These are phyloP conservation scores for Strigamia transsilvanica DNA, from an alignment of 2,888 invertebrate genomes.

Conservation along the genomic window DNA sequence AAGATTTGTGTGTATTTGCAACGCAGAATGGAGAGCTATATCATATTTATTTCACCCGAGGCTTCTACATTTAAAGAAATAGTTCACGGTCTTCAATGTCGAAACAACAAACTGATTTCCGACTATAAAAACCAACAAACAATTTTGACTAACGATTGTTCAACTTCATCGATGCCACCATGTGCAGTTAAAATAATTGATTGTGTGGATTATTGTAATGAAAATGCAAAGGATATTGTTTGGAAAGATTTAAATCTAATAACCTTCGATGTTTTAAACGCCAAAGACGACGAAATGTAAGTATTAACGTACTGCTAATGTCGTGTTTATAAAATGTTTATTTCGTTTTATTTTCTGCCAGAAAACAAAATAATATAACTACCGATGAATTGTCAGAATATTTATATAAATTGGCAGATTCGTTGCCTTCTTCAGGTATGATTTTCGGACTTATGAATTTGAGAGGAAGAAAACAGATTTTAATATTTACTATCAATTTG, in stretches of 20 bases:
- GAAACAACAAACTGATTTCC: background rate
- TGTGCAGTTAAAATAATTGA: conserved; percentile 17
- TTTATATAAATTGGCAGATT: background rate
- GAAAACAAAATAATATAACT: background rate
- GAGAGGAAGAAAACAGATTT: too few species aligned
- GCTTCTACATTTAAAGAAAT: conserved; percentile 2
- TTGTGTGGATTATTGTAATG: background rate
- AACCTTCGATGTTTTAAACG: background rate
- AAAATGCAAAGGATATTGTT: background rate
- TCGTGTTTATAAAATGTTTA: background rate
- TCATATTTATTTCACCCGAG: background rate
- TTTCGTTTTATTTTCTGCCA: background rate
- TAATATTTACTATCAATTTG: too few species aligned
- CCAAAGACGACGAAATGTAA: background rate
- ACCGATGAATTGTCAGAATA: background rate
- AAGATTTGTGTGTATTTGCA: background rate
- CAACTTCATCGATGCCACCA: background rate
- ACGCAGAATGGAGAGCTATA: background rate
- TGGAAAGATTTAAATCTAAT: background rate
- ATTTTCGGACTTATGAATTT: background rate
- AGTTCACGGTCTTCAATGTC: background rate
- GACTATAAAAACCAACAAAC: conserved; percentile 1
- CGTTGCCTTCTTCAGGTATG: background rate
- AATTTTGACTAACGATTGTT: background rate
- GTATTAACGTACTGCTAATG: background rate